A percentile compares a stretch with the other conserved stretches of the same genome.
These are phyloP conservation scores for Hemicordylus capensis DNA, from an alignment of 2,113 vertebrate species.

Conservation along the genomic window DNA sequence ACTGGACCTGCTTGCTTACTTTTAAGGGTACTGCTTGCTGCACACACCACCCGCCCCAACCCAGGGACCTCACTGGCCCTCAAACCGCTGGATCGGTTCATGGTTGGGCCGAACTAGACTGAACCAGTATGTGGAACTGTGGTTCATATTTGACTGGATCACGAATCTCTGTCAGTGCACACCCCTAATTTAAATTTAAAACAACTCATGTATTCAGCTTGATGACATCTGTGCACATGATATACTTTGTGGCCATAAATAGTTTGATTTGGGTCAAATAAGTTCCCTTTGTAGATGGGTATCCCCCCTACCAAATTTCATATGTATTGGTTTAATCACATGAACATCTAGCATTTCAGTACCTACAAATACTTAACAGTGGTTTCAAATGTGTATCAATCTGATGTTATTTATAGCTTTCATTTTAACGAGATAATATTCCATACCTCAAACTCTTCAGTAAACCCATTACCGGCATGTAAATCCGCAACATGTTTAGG, in stretches of 20 bases:
- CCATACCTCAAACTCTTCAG: conserved; percentile 94
- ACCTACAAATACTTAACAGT: conserved; percentile 24
- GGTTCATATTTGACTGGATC: too few species aligned
- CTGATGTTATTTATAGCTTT: conserved; percentile 20
- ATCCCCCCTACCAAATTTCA: neutral
- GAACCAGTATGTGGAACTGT: too few species aligned
- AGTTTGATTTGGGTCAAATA: neutral
- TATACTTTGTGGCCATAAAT: neutral
- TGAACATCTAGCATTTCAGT: neutral
- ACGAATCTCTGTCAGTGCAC: too few species aligned
- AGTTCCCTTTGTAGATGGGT: neutral
- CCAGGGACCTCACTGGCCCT: too few species aligned
- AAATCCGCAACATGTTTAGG: conserved; percentile 91
- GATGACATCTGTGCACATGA: neutral
- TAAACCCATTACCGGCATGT: conserved; percentile 88
- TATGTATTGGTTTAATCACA: too few species aligned
- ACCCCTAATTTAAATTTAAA: too few species aligned
- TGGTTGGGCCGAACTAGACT: too few species aligned
- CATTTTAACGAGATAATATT: conserved; percentile 52
- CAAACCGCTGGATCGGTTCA: too few species aligned
- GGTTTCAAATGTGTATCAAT: conserved; percentile 29
- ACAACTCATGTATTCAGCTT: neutral
- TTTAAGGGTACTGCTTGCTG: too few species aligned
- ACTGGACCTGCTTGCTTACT: too few species aligned
- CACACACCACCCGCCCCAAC: too few species aligned